These are phyloP conservation scores for Smittia aterrima DNA, from an alignment of 2,888 invertebrate genomes.

Conservation along the genomic window DNA sequence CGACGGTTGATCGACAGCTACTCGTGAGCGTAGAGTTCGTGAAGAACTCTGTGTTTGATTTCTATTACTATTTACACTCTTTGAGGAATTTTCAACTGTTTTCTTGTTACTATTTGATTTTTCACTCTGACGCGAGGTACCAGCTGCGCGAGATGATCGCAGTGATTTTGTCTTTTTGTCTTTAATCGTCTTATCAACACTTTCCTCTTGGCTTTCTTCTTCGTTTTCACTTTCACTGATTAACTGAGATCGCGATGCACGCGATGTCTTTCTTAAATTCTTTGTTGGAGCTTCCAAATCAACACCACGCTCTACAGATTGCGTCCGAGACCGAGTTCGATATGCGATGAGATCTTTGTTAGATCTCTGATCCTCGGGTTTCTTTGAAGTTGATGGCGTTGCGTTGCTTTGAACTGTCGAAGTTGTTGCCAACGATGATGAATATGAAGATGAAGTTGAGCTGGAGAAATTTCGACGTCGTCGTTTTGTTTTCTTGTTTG, in stretches of 20 bases:
- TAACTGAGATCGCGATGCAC: slow-evolving; percentile 10
- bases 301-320: slow-evolving; percentile 16
- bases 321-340: slow-evolving; percentile 42
- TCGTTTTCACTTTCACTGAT: slow-evolving; percentile 12
- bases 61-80: slow-evolving; percentile 16
- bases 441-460: slow-evolving; percentile 37
- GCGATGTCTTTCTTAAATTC: neutral
- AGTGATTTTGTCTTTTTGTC: slow-evolving; percentile 28
- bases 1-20: neutral
- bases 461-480: slow-evolving; percentile 40
- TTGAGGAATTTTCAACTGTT: neutral
- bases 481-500: slow-evolving; percentile 25
- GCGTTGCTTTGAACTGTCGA: slow-evolving; percentile 47
- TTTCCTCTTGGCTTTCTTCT: slow-evolving; percentile 27
- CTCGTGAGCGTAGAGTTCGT: slow-evolving; percentile 26
- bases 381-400: slow-evolving; percentile 52
- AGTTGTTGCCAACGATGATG: slow-evolving; percentile 33
- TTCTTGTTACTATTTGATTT: slow-evolving; percentile 12
- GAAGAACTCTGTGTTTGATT: slow-evolving; percentile 11
- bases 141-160: neutral
- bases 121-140: neutral
- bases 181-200: too few relatives aligned
- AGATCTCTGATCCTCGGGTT: slow-evolving; percentile 44
- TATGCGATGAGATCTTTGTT: slow-evolving; percentile 36
- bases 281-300: neutral